A percentile compares a stretch with the other conserved stretches of the same genome.
These are phyloP conservation scores for Rhabdomys pumilio DNA, from an alignment of 2,797 vertebrate genomes.

Conservation along the genomic window DNA sequence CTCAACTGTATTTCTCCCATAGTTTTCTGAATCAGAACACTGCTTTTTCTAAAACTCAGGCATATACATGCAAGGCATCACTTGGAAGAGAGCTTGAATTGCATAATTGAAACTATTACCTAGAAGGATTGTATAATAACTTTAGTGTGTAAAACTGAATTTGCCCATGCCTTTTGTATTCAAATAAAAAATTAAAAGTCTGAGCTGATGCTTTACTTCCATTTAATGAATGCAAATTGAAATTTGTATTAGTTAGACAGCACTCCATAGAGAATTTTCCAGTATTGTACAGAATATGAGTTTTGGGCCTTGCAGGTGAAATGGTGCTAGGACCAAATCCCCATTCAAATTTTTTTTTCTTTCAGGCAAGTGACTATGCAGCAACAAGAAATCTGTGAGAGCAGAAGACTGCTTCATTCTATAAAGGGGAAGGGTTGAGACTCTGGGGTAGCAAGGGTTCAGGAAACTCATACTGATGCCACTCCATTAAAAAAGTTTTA, in stretches of 20 bases:
- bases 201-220: slow-evolving; percentile 45
- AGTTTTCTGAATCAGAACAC: not conserved
- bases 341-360: slow-evolving; percentile 32
- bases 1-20: not conserved
- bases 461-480: not conserved
- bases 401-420: slow-evolving; percentile 1
- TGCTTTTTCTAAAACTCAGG: not conserved
- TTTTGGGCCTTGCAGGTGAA: slow-evolving; percentile 37
- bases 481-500: not conserved
- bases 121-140: not conserved
- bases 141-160: slow-evolving; percentile 27
- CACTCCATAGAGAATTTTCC: not conserved
- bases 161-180: slow-evolving; percentile 21
- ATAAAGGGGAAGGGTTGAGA: not conserved
- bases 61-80: not conserved
- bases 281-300: slow-evolving; percentile 5
- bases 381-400: not conserved
- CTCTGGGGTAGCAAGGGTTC: not conserved
- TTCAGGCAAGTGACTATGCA: slow-evolving; percentile 52
- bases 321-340: slow-evolving; percentile 35
- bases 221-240: slow-evolving; percentile 29
- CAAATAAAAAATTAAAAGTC: slow-evolving; percentile 36
- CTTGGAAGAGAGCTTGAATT: not conserved
- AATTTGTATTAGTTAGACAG: slow-evolving; percentile 48
- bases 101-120: not conserved